Percentiles rank a stretch among this genome's conserved stretches.
These are phyloP conservation scores for Dipodomys ordii DNA, from an alignment of 2,113 vertebrate species.

Conservation along the genomic window DNA sequence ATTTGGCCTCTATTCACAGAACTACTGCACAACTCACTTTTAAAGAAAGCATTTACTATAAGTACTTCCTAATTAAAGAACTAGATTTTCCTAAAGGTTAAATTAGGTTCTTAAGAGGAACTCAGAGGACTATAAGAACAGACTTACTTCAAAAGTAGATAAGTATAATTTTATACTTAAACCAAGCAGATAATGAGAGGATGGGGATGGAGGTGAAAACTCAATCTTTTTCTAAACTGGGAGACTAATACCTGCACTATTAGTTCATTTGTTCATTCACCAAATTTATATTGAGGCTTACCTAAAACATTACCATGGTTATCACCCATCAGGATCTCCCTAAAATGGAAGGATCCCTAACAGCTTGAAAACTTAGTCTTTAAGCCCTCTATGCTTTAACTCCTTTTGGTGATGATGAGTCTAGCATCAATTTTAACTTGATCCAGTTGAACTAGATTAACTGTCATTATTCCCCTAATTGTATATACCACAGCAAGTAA, in stretches of 20 bases:
- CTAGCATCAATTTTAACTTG: not conserved
- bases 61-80: conserved; percentile 58
- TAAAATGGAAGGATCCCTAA: not conserved
- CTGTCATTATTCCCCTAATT: not conserved
- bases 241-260: not conserved
- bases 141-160: conserved; percentile 11
- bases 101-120: conserved; percentile 42
- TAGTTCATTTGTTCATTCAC: not conserved
- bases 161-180: not conserved
- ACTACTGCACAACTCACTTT: not conserved
- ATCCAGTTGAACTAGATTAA: not conserved
- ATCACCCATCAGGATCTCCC: too few species aligned
- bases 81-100: conserved; percentile 36
- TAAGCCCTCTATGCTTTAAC: not conserved
- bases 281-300: not conserved
- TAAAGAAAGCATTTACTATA: conserved; percentile 21
- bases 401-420: not conserved
- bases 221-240: not conserved
- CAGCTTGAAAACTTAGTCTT: not conserved
- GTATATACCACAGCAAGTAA: not conserved
- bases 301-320: not conserved
- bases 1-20: conserved; percentile 28
- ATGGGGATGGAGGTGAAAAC: not conserved
- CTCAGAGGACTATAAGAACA: not conserved
- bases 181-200: not conserved